Evolutionary conservation across 2,113 vertebrate genomes (phyloP).

Genomic region (Ramphastos sulfuratus): DNA sequence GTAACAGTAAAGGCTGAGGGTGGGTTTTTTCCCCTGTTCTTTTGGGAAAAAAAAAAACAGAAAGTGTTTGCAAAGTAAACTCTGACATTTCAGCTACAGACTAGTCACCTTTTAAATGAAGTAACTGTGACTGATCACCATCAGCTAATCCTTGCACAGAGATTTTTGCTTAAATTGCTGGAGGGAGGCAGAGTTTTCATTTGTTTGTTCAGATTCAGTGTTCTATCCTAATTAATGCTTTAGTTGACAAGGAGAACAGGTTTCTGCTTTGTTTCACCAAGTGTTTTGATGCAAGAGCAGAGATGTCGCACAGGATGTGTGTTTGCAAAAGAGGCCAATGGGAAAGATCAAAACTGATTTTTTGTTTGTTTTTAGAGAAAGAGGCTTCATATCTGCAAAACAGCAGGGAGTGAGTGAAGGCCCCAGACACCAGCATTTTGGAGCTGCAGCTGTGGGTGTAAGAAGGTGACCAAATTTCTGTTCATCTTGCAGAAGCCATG

Average conservation of each 20-base stretch:
- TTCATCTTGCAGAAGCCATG: background rate
- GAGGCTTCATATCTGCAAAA: background rate
- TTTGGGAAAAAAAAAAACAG: background rate
- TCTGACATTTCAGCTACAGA: background rate
- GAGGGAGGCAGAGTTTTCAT: background rate
- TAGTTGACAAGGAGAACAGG: constrained; percentile 60
- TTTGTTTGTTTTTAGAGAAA: constrained; percentile 12
- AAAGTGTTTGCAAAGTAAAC: background rate
- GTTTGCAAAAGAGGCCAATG: constrained; percentile 45
- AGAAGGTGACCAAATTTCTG: background rate
- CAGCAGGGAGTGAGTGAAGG: background rate
- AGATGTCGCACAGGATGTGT: background rate
- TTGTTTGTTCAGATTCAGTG: constrained; percentile 15
- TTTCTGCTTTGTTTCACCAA: constrained; percentile 65
- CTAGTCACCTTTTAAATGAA: background rate
- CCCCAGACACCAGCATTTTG: background rate
- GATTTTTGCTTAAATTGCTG: background rate
- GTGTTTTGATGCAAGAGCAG: constrained; percentile 52
- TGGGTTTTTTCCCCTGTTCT: background rate
- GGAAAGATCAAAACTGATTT: constrained; percentile 55
- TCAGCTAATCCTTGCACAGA: background rate
- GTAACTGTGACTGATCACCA: background rate
- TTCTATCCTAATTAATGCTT: constrained; percentile 57
- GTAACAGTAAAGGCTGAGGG: background rate
- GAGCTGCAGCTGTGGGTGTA: background rate